phyloP scores from a whole-genome alignment of 2,113 vertebrate genomes.

The Bos taurus region ARS-UCD2.0 NC_037335.1:20317001-20317500 shows the following conservation, averaged over 20 bases:
- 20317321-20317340: background rate
- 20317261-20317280: slow-evolving; percentile 11
- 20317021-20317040: background rate
- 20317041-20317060: background rate
- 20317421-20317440: background rate
- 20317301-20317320: background rate
- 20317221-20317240: background rate
- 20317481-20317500: slow-evolving; percentile 15
- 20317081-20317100: background rate
- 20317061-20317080: background rate
- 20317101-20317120: background rate
- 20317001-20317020: background rate
- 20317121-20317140: background rate
- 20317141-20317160: background rate
- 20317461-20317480: background rate
- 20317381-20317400: background rate
- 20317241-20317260: slow-evolving; percentile 3
- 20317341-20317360: background rate
- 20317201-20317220: background rate
- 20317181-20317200: background rate
- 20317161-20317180: background rate
- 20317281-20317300: background rate
- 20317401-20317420: background rate
- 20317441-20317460: background rate
- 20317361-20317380: background rate